phyloP scores from a whole-genome alignment of 2,888 invertebrate genomes.

The Ornithoptera priamus region DNA sequence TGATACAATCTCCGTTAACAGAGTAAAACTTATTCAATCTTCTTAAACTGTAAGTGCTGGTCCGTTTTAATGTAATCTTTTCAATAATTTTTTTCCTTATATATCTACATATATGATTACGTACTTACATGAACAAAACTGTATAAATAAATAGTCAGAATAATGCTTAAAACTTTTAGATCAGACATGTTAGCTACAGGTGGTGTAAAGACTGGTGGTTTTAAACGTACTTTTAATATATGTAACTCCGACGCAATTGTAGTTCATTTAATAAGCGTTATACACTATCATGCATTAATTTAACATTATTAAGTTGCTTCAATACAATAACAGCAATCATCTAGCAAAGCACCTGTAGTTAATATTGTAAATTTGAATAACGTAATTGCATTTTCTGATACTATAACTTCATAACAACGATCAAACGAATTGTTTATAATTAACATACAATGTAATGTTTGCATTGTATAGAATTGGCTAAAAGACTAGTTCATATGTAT shows the following conservation, averaged over 20 bases:
- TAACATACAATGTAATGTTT: too few relatives aligned
- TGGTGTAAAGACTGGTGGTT: background rate
- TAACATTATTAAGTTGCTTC: constrained; percentile 7
- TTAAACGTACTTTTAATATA: background rate
- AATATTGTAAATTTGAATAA: background rate
- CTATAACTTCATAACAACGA: background rate
- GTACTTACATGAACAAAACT: constrained; percentile 21
- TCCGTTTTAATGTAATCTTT: background rate
- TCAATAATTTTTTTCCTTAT: background rate
- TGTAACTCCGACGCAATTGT: background rate
- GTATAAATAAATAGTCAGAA: constrained; percentile 3
- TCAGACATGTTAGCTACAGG: constrained; percentile 9
- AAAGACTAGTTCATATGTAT: too few relatives aligned
- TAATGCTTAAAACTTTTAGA: constrained; percentile 3
- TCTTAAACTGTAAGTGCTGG: background rate
- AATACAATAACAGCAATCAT: constrained; percentile 2
- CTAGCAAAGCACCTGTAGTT: background rate
- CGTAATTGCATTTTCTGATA: constrained; percentile 10
- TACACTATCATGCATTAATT: background rate
- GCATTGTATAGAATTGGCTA: too few relatives aligned
- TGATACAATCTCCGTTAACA: too few relatives aligned
- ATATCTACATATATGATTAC: too few relatives aligned
- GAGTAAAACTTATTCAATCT: too few relatives aligned
- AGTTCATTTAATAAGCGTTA: background rate
- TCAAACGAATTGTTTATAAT: background rate